Percentiles rank a stretch among this genome's conserved stretches.
These are phyloP conservation scores for Paramormyrops kingsleyae DNA, from an alignment of 2,113 vertebrate species.

Conservation along the genomic window DNA sequence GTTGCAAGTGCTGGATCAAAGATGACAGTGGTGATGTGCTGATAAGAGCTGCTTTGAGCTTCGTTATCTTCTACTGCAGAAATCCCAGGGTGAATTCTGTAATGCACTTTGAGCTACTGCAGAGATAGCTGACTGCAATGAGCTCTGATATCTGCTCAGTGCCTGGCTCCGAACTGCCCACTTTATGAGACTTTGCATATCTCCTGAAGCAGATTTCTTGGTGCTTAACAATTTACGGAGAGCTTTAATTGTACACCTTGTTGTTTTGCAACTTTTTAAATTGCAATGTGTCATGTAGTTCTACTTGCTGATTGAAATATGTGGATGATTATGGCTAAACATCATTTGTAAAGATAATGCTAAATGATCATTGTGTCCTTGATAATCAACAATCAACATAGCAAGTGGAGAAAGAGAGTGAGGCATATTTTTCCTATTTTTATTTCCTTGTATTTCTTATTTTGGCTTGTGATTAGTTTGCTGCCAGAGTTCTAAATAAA, in stretches of 20 bases:
- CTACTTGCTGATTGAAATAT: background rate
- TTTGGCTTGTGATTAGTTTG: background rate
- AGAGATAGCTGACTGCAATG: background rate
- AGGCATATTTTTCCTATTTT: background rate
- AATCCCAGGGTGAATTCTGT: background rate
- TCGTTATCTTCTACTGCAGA: background rate
- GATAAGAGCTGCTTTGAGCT: background rate
- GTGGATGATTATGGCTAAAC: background rate
- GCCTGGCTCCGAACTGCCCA: background rate
- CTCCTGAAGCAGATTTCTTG: background rate
- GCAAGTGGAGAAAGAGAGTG: background rate
- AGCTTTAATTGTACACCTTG: background rate
- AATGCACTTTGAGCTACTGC: conserved; percentile 8
- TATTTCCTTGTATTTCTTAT: background rate
- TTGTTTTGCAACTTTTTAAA: conserved; percentile 6
- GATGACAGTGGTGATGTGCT: conserved; percentile 8
- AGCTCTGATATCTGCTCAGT: background rate
- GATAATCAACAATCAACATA: conserved; percentile 11
- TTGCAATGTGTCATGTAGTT: background rate
- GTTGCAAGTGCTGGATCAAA: conserved; percentile 1
- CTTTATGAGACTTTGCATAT: background rate
- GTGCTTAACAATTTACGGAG: conserved; percentile 4
- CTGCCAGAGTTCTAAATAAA: background rate
- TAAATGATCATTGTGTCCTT: background rate
- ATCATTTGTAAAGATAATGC: background rate